phyloP scores from a whole-genome alignment of 2,888 invertebrate species.

The Drosophila prostipennis region DNA sequence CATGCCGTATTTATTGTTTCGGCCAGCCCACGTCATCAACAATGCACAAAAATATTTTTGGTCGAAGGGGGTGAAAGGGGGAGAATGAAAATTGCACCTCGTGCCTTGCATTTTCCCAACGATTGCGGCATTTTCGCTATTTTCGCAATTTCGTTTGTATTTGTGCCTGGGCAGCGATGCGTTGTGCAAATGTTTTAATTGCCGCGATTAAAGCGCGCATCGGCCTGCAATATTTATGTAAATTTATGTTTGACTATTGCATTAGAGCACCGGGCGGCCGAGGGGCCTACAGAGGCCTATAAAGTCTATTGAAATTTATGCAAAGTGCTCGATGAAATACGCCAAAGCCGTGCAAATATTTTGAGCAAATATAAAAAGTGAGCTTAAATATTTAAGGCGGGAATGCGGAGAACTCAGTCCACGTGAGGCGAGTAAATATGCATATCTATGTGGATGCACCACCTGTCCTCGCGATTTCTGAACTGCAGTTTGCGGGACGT shows the following conservation, averaged over 20 bases:
- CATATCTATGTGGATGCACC: constrained; percentile 12
- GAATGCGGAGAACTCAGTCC: constrained; percentile 19
- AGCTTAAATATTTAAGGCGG: constrained; percentile 39
- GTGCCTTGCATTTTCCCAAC: constrained; percentile 33
- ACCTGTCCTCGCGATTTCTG: constrained; percentile 28
- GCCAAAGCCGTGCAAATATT: constrained; percentile 29
- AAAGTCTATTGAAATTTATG: constrained; percentile 43
- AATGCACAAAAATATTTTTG: constrained; percentile 44
- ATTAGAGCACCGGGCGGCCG: constrained; percentile 35
- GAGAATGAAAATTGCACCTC: constrained; percentile 24
- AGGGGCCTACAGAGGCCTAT: constrained; percentile 8
- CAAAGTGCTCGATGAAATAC: constrained; percentile 39
- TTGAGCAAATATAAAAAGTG: constrained; percentile 29
- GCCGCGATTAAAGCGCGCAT: constrained; percentile 48
- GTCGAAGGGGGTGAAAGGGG: background rate
- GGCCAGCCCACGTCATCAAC: constrained; percentile 25
- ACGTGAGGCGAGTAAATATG: background rate
- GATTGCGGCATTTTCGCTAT: constrained; percentile 41
- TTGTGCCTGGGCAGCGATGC: constrained; percentile 39
- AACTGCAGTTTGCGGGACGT: constrained; percentile 25
- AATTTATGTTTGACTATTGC: constrained; percentile 52
- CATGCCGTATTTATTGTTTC: constrained; percentile 55
- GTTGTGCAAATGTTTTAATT: constrained; percentile 60
- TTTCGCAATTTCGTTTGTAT: constrained; percentile 39
- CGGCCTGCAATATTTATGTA: constrained; percentile 43